Evolutionary conservation across 1,140 invertebrate genomes (phyloP).

Genomic region (Zaprionus capensis): DNA sequence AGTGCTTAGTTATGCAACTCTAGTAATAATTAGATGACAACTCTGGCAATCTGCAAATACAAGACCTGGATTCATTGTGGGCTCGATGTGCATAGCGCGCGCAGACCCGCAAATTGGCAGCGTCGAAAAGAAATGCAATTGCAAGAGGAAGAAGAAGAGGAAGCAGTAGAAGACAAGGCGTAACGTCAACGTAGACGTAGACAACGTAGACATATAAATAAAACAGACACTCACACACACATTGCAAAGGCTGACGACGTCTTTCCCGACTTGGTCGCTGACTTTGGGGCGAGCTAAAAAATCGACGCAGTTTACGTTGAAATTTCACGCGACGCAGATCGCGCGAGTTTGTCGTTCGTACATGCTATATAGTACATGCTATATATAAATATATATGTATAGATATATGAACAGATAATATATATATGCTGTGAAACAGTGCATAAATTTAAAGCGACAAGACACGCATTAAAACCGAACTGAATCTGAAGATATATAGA

Average conservation of each 20-base stretch:
- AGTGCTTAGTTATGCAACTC: background rate
- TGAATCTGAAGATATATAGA: background rate
- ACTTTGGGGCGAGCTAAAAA: conserved; percentile 60
- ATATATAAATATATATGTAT: conserved; percentile 11
- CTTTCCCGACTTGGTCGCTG: conserved; percentile 15
- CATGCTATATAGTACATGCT: background rate
- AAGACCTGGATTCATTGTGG: background rate
- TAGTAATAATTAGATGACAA: background rate
- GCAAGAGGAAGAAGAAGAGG: background rate
- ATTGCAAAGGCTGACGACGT: conserved; percentile 6
- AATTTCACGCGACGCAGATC: conserved; percentile 73
- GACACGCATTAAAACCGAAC: background rate
- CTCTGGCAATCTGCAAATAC: background rate
- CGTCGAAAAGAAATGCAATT: conserved; percentile 26
- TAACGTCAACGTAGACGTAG: conserved; percentile 36
- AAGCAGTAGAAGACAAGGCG: background rate
- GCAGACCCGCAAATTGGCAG: conserved; percentile 19
- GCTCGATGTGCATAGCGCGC: background rate
- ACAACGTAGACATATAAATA: conserved; percentile 61
- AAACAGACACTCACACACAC: conserved; percentile 42
- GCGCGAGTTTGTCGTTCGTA: conserved; percentile 36
- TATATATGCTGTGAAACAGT: conserved; percentile 5
- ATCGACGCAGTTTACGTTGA: conserved; percentile 68
- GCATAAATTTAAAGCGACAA: conserved; percentile 2
- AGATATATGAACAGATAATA: conserved; percentile 12